These are phyloP conservation scores for Meda fulgida DNA, from an alignment of 2,797 vertebrate genomes.

Conservation along the genomic window DNA sequence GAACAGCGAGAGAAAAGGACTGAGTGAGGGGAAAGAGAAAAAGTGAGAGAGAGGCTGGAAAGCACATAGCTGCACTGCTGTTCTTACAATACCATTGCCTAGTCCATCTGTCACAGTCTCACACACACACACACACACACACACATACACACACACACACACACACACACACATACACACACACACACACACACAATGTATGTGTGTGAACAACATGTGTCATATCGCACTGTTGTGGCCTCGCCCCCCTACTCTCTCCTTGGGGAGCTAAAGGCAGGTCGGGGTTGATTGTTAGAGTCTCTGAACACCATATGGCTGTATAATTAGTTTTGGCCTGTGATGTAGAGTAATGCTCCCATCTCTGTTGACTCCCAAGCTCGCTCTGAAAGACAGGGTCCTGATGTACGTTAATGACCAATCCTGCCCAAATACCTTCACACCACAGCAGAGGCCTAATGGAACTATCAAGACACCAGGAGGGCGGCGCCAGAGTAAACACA, in stretches of 20 bases:
- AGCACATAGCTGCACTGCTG: constrained; percentile 88
- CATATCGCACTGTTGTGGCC: constrained; percentile 87
- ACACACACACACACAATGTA: constrained; percentile 57
- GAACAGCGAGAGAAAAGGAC: constrained; percentile 81
- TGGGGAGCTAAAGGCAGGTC: constrained; percentile 74
- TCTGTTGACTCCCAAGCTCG: constrained; percentile 56
- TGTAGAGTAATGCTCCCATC: constrained; percentile 82
- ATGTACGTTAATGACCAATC: constrained; percentile 67
- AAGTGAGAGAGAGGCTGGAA: constrained; percentile 69
- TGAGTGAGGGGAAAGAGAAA: constrained; percentile 52
- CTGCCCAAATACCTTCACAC: constrained; percentile 91
- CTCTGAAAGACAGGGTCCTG: constrained; percentile 53
- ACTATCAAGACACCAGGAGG: constrained; percentile 53
- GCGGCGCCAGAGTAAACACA: constrained; percentile 35
- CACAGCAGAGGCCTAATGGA: constrained; percentile 78
- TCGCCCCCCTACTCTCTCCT: constrained; percentile 72
- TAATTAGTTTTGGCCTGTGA: constrained; percentile 94
- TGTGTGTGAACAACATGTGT: constrained; percentile 84
- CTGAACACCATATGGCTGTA: constrained; percentile 94
- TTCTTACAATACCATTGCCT: constrained; percentile 84
- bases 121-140: constrained; percentile 43
- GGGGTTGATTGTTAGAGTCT: constrained; percentile 84
- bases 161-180: constrained; percentile 43
- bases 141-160: constrained; percentile 54
- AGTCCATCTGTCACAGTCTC: constrained; percentile 91